Conservation (phyloP, 1,140 invertebrate genomes). For the Ptiloglossa arizonensis region DNA sequence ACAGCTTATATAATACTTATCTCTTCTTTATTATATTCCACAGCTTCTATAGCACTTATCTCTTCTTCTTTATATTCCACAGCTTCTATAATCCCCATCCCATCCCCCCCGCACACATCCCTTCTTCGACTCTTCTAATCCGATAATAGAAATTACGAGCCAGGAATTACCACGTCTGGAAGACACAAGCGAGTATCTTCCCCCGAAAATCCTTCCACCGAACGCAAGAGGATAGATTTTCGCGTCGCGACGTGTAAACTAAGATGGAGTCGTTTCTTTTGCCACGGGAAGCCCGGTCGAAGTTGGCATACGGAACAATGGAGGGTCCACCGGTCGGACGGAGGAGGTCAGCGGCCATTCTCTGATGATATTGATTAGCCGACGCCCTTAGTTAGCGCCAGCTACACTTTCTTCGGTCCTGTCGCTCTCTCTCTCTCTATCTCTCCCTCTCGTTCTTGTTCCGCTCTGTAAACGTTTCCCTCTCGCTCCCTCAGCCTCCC, state of each 20-base stretch:
- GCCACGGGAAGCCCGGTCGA: slow-evolving; percentile 19
- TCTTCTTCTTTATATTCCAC: too few species aligned
- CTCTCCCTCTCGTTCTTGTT: slow-evolving; percentile 50
- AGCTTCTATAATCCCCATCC: too few species aligned
- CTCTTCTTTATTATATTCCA: too few species aligned
- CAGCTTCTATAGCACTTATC: too few species aligned
- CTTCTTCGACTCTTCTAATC: too few species aligned
- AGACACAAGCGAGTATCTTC: too few species aligned
- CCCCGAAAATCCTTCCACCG: too few species aligned
- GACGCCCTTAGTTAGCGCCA: slow-evolving; percentile 81
- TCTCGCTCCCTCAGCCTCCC: slow-evolving; percentile 32
- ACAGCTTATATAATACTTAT: too few species aligned
- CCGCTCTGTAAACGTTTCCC: slow-evolving; percentile 55
- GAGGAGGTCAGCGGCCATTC: slow-evolving; percentile 72
- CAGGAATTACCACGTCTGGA: too few species aligned
- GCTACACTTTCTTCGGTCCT: slow-evolving; percentile 72
- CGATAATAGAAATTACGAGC: too few species aligned
- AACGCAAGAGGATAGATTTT: background rate
- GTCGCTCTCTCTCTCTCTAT: slow-evolving; percentile 57
- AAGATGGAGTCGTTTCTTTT: slow-evolving; percentile 37
- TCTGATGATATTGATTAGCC: slow-evolving; percentile 81
- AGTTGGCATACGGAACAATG: slow-evolving; percentile 57
- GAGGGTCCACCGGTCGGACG: slow-evolving; percentile 49
- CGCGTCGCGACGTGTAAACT: background rate
- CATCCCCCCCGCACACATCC: too few species aligned